Base-by-base conservation (phyloP, 2,113 vertebrate species). In the Tringa solitaria region DNA sequence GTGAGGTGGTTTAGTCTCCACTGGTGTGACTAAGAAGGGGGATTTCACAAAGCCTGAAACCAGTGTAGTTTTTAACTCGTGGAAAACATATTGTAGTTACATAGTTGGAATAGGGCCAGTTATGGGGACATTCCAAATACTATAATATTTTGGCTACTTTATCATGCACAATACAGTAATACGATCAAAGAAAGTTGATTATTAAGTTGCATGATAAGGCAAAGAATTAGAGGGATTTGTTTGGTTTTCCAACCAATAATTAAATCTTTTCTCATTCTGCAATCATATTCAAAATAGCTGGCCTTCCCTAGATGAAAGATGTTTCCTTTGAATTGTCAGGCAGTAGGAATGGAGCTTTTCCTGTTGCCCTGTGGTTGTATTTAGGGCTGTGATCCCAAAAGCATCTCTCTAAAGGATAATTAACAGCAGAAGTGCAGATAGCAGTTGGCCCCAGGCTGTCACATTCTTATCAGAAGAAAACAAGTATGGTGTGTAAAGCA, bases 391-490 rank as follows among this genome's bases (percentile, higher is more conserved):
- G 92, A 89, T 90, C 72, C 53, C 72, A 43, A 75, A 83, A 86
- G 51, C 60, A 23, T 30, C 43, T 74, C 82, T 87, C 86, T 84
- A 60, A 84, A 90, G 76, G 48, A 83, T 95, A 89, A 93, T 89
- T 84, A 89, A 39, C 35, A 82, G 79, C 79, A 75, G 51, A 84
- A 68, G 20, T 48, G 72, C 33, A 59, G 86, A 81, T 46, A 90
- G 79, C 35, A 50, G 30, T 57, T 93, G 73, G 48, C 92, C 64
- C 16, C 60, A 86, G 79, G 82, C 69, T 92, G 74, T 82, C 64
- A 84, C 35, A 48, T 68, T 87, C 53, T 93, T 87, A 93, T 91
- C 89, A 79, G 73, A 84, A 81, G 48, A 84, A 72, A 93, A 89
- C 81, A 51, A 0, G 2, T 76, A 33, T 26, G 15, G 69, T 56